phyloP scores from a whole-genome alignment of 2,797 vertebrate species.

The Cheracebus regulus region DNA sequence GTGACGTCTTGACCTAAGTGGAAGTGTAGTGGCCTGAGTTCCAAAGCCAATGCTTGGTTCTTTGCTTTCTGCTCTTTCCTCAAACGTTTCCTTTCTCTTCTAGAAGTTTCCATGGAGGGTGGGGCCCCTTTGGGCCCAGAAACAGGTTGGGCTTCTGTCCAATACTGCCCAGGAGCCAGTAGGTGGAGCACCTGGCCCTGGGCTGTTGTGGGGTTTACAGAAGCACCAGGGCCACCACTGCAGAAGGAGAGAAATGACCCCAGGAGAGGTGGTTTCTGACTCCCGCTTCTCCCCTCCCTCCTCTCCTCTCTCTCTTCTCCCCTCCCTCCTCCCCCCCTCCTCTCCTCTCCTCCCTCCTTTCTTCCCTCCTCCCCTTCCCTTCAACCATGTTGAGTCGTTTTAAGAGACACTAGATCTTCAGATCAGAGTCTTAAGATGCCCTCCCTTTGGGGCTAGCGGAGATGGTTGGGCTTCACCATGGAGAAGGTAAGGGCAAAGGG shows the following conservation, averaged over 20 bases:
- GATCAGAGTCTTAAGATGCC: neutral
- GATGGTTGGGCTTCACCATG: neutral
- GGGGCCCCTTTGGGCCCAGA: neutral
- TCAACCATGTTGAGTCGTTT: neutral
- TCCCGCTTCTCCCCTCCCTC: no score
- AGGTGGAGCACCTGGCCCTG: neutral
- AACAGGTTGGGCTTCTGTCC: neutral
- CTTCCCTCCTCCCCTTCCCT: neutral
- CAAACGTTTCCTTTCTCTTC: neutral
- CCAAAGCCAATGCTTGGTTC: neutral
- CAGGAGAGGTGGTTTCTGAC: neutral
- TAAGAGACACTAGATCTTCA: neutral
- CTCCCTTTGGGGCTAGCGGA: neutral
- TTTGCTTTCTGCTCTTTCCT: neutral
- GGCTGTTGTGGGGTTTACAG: neutral
- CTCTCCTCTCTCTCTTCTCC: no score
- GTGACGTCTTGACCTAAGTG: neutral
- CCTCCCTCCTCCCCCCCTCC: neutral
- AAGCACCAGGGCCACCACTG: neutral
- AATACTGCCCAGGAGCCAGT: neutral
- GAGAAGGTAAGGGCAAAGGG: neutral
- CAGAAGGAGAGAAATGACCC: neutral
- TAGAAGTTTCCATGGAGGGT: neutral
- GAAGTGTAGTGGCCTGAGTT: neutral
- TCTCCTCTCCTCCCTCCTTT: neutral